A percentile compares a stretch with the other conserved stretches of the same genome.
Conservation (phyloP, 1,140 invertebrate species). For the Caerostris darwini region DNA sequence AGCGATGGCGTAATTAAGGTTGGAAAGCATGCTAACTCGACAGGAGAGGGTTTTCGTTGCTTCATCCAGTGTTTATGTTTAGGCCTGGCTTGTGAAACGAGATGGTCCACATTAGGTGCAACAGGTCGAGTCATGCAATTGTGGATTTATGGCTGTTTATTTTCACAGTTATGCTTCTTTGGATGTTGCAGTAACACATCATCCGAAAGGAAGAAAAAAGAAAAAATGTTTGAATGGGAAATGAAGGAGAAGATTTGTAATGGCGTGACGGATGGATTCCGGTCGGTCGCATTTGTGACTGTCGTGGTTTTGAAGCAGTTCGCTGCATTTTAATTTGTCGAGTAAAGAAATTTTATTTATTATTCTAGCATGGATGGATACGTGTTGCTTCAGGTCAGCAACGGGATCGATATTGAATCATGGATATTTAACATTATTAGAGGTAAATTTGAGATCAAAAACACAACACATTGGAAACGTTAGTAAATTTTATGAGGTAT, state of each 20-base stretch:
- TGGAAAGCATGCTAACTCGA: not conserved
- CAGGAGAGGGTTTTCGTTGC: not conserved
- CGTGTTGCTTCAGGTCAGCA: not conserved
- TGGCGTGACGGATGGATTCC: not conserved
- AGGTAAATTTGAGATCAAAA: too few species aligned
- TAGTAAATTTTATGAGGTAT: too few species aligned
- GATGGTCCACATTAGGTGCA: not conserved
- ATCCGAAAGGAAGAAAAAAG: not conserved
- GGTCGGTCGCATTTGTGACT: not conserved
- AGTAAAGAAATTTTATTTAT: not conserved
- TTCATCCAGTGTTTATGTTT: not conserved
- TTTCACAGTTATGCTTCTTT: conserved; percentile 3
- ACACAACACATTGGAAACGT: too few species aligned
- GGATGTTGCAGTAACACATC: not conserved
- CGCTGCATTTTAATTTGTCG: not conserved
- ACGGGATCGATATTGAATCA: too few species aligned
- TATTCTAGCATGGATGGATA: not conserved
- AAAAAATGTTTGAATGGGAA: not conserved
- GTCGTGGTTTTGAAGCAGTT: not conserved
- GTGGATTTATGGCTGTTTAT: not conserved
- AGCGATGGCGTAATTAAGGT: not conserved
- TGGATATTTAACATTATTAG: too few species aligned
- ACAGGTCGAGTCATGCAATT: not conserved
- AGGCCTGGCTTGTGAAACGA: not conserved
- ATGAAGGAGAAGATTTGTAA: not conserved